Evolutionary conservation across 2,888 invertebrate genomes (phyloP).

Genomic region (Nomada fucata): DNA sequence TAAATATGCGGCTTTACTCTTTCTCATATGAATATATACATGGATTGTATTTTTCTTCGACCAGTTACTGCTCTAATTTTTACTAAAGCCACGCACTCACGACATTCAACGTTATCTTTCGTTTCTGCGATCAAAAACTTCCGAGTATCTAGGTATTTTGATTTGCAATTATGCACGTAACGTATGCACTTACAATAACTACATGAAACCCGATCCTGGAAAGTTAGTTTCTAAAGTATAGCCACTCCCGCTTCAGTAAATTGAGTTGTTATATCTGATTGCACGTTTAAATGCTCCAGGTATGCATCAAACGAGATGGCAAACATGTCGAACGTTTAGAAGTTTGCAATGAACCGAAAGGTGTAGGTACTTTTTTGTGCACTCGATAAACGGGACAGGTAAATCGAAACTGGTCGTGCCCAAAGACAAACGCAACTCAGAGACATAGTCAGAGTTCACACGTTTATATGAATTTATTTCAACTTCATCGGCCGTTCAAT

Average conservation of each 20-base stretch:
- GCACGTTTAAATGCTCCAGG: not conserved
- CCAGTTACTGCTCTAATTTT: no score
- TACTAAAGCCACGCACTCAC: no score
- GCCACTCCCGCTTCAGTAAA: not conserved
- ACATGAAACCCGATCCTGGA: not conserved
- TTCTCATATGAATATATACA: no score
- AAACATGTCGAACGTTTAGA: not conserved
- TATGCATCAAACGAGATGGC: not conserved
- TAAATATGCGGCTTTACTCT: no score
- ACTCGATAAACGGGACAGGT: not conserved
- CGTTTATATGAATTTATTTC: not conserved
- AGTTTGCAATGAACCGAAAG: slow-evolving; percentile 2
- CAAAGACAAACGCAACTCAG: not conserved
- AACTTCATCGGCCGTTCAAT: not conserved
- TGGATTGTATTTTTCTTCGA: no score
- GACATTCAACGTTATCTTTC: no score
- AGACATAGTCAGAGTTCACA: not conserved
- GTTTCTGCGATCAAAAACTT: no score
- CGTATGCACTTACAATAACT: no score
- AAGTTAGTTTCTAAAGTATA: slow-evolving; percentile 1
- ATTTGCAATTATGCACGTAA: no score
- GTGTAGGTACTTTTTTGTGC: not conserved
- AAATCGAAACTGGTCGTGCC: not conserved
- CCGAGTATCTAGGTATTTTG: no score
- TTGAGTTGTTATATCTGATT: not conserved